Base-by-base conservation (phyloP, 2,797 vertebrate genomes). In the Potorous gilbertii region DNA sequence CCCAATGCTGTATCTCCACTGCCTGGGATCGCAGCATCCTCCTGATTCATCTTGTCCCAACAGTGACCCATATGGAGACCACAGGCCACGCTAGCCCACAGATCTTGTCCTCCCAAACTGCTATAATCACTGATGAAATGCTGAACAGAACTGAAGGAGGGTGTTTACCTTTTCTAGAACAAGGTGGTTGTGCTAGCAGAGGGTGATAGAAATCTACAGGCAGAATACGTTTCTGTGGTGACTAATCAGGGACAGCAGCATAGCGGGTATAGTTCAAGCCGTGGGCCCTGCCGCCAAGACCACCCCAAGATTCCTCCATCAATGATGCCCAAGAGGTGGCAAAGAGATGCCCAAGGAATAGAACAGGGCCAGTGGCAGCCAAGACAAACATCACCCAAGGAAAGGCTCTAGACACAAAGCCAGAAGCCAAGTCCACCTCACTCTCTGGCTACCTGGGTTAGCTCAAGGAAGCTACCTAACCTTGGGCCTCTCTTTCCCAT, bases 271-370 rank as follows among this genome's bases (percentile, higher is more conserved):
- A 31, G 31, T 31, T 62, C 31, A 34, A 62, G 59, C 5, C 31
- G 14, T 31, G 1, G 31, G n/a, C 66, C n/a, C 16, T 13, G n/a
- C 16, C 0, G 0, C 66, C 16, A 8, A 5, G 13, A 40, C 1
- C n/a, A 74, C 66, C 66, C 6, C 66, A 40, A 40, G 16, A 5
- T n/a, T 18, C 62, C 16, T 18, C 5, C 16, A 21, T 40, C 66
- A 3, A 40, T 9, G 16, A 21, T 8, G 16, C 16, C n/a, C 66
- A n/a, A 40, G 66, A 74, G n/a, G n/a, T n/a, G n/a, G 66, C 16
- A 29, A 6, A 66, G 62, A 66, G 62, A 18, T 16, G 28, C 5
- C 62, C 62, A 62, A 66, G 34, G 62, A 16, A 55, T 55, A 14
- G 4, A 11, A 16, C 0, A 66, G 59, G 59, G 5, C 31, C 57